Evolutionary conservation across 2,113 vertebrate genomes (phyloP).

Genomic region (Pachycephala philippinensis): DNA sequence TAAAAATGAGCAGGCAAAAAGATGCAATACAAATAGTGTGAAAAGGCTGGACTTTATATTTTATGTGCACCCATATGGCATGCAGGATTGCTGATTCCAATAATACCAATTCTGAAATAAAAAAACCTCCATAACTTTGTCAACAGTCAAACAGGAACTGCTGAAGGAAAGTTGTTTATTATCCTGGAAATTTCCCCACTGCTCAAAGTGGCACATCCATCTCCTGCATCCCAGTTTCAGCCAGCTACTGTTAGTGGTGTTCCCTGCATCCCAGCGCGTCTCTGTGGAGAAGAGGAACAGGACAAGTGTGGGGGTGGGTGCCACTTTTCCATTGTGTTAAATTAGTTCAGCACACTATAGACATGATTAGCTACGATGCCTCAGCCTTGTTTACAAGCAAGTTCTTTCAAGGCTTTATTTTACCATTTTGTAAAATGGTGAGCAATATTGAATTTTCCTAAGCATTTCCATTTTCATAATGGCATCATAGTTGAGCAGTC

Average conservation of each 20-base stretch:
- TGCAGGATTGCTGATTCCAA: neutral
- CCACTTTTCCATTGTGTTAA: neutral
- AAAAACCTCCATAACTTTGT: neutral
- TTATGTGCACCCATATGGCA: neutral
- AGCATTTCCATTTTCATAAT: neutral
- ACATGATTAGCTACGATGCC: neutral
- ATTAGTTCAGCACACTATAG: neutral
- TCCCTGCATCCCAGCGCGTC: neutral
- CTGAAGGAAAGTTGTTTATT: neutral
- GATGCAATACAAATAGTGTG: neutral
- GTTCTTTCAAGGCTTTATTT: neutral
- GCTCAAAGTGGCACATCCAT: neutral
- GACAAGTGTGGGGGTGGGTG: neutral
- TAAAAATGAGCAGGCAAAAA: neutral
- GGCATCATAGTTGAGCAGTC: neutral
- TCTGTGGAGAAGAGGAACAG: neutral
- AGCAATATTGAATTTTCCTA: neutral
- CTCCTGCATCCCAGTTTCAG: neutral
- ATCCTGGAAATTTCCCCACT: neutral
- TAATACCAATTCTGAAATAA: neutral
- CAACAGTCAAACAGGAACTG: neutral
- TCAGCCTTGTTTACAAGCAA: neutral
- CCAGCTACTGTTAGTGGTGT: neutral
- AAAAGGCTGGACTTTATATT: neutral
- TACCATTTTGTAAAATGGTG: neutral